phyloP scores from a whole-genome alignment of 2,113 vertebrate genomes.

The Scartelaos histophorus region DNA sequence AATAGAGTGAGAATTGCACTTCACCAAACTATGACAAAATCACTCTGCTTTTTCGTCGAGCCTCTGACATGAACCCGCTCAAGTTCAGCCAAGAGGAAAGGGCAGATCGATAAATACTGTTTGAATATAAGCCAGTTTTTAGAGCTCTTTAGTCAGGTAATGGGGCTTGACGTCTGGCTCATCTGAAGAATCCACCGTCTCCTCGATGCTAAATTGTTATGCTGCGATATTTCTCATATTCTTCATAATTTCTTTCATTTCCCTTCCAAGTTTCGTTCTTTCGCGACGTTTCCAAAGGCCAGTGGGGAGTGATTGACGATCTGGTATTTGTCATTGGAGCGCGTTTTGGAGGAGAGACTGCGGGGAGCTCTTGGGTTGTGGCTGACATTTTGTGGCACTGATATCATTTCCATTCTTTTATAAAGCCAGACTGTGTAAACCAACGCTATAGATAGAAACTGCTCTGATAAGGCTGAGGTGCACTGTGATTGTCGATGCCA shows the following conservation, averaged over 20 bases:
- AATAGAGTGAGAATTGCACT: no score
- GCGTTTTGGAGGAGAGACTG: slow-evolving; percentile 18
- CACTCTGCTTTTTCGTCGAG: slow-evolving; percentile 25
- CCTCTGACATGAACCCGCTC: slow-evolving; percentile 18
- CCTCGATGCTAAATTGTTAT: slow-evolving; percentile 16
- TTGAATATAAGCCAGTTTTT: no score
- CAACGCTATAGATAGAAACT: slow-evolving; percentile 30
- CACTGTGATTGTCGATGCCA: background rate
- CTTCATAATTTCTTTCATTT: background rate
- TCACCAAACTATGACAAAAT: no score
- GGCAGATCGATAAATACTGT: slow-evolving; percentile 7
- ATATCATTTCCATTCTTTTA: slow-evolving; percentile 11
- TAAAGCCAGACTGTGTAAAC: background rate
- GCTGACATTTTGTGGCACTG: slow-evolving; percentile 49
- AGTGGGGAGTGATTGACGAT: slow-evolving; percentile 42
- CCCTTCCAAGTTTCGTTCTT: slow-evolving; percentile 21
- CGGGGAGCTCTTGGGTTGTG: slow-evolving; percentile 34
- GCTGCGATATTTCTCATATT: slow-evolving; percentile 6
- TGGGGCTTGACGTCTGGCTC: slow-evolving; percentile 17
- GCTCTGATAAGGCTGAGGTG: slow-evolving; percentile 5
- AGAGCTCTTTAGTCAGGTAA: slow-evolving; percentile 25
- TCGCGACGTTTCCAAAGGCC: slow-evolving; percentile 37
- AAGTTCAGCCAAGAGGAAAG: slow-evolving; percentile 19
- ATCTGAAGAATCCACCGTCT: slow-evolving; percentile 15
- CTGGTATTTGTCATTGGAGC: slow-evolving; percentile 56